A percentile compares a stretch with the other conserved stretches of the same genome.
phyloP scores from a whole-genome alignment of 1,140 invertebrate species.

The Lasaia peninsularis region DNA sequence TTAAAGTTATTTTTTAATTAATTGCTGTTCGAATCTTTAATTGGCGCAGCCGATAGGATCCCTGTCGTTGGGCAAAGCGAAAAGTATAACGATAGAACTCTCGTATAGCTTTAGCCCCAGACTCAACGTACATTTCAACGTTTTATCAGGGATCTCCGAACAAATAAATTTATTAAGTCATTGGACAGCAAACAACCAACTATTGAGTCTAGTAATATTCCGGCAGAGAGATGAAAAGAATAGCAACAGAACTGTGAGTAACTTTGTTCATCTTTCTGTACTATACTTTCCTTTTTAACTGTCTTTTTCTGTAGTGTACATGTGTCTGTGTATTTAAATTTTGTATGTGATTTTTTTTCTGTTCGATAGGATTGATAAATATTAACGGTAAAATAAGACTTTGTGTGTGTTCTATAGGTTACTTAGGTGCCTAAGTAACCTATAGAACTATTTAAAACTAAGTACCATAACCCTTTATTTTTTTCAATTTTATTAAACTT shows the following conservation, averaged over 20 bases:
- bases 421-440: background rate
- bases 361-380: background rate
- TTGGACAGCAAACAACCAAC: background rate
- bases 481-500: background rate
- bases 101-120: no score
- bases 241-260: background rate
- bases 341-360: background rate
- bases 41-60: no score
- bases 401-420: no score
- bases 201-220: background rate
- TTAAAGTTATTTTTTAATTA: background rate
- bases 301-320: background rate
- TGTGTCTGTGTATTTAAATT: background rate
- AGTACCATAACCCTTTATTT: background rate
- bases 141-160: background rate
- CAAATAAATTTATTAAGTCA: conserved; percentile 3
- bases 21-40: no score
- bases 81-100: no score
- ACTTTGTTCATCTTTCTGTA: background rate
- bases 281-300: background rate
- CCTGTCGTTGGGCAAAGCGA: no score
- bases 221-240: background rate
- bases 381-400: background rate
- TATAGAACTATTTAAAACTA: background rate
- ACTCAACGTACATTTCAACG: no score